phyloP scores from a whole-genome alignment of 2,888 invertebrate genomes.

The Nemapogon koenigi region DNA sequence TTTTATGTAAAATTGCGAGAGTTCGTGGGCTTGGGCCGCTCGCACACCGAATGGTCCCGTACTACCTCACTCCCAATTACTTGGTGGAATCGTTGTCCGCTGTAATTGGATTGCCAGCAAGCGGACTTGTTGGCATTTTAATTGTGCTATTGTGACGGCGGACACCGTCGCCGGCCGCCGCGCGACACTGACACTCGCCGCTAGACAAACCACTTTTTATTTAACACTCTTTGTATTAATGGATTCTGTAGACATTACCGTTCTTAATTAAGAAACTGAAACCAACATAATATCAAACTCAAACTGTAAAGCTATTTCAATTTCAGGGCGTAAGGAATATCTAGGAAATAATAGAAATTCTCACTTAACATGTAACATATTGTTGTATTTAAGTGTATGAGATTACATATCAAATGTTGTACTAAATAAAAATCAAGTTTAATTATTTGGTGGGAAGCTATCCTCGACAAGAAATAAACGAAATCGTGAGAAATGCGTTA shows the following conservation, averaged over 20 bases:
- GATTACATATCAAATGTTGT: too few species aligned
- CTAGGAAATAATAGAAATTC: too few species aligned
- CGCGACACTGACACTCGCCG: slow-evolving; percentile 31
- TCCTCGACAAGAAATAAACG: slow-evolving; percentile 21
- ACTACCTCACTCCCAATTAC: slow-evolving; percentile 55
- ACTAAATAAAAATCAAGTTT: too few species aligned
- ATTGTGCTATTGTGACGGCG: slow-evolving; percentile 63
- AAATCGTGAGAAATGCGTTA: slow-evolving; percentile 47
- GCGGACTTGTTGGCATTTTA: slow-evolving; percentile 65
- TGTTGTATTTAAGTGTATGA: too few species aligned
- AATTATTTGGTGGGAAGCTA: too few species aligned
- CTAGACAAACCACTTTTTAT: slow-evolving; percentile 47
- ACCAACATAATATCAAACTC: too few species aligned
- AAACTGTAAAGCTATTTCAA: too few species aligned
- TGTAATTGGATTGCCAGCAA: slow-evolving; percentile 63
- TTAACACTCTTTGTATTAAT: slow-evolving; percentile 22
- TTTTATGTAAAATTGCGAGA: too few species aligned
- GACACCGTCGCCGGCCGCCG: slow-evolving; percentile 40
- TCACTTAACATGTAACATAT: too few species aligned
- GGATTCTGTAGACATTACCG: slow-evolving; percentile 2
- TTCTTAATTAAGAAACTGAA: background rate
- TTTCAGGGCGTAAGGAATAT: too few species aligned
- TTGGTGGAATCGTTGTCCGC: slow-evolving; percentile 61
- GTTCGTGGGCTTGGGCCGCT: too few species aligned
- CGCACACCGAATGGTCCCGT: slow-evolving; percentile 27